Base-by-base conservation (phyloP, 2,888 invertebrate genomes). In the Torymus tubicola region DNA sequence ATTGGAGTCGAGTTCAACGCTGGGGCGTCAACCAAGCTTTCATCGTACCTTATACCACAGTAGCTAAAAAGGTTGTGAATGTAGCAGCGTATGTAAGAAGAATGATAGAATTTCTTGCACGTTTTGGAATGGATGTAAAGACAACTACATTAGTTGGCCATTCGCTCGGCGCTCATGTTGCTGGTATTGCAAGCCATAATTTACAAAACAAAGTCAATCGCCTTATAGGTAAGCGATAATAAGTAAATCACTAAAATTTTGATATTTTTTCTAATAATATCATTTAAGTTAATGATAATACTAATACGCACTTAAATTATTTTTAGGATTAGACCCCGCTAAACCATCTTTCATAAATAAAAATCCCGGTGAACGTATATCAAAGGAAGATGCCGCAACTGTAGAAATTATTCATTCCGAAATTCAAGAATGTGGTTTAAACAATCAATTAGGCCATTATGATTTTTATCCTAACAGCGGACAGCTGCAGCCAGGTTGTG, bases 381-480 rank as follows among this genome's bases (percentile, higher is more conserved):
- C 90, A 11, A 80, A 81, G 2, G 83, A 83, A 0, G 91, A 91
- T 74, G 92, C 91, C 0, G 81, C 84, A 0, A 87, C 88, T 80
- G 91, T 91, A 0, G 88, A 90, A 81, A 88, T 91, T 5, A 89
- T 91, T 67, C 91, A 91, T 81, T 90, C 91, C 0, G 87, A 88
- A 21, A 87, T 86, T 1, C 89, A 89, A 31, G 16, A 58, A 14
- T 84, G 91, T 5, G 90, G 91, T 2, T 88, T 86, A 77, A 72
- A 83, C 0, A 60, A 82, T 0, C 85, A 88, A 0, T 85, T 91
- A 16, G 91, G 91, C 4, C 86, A 91, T 67, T 86, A 85, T 52
- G 91, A 91, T 76, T 91, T 90, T 80, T 91, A 88, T 82, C 91
- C 91, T 0, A 91, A 91, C 69, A 90, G 91, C 12, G 91, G 91